phyloP scores from a whole-genome alignment of 2,797 vertebrate species.

The Austrolebias charrua region DNA sequence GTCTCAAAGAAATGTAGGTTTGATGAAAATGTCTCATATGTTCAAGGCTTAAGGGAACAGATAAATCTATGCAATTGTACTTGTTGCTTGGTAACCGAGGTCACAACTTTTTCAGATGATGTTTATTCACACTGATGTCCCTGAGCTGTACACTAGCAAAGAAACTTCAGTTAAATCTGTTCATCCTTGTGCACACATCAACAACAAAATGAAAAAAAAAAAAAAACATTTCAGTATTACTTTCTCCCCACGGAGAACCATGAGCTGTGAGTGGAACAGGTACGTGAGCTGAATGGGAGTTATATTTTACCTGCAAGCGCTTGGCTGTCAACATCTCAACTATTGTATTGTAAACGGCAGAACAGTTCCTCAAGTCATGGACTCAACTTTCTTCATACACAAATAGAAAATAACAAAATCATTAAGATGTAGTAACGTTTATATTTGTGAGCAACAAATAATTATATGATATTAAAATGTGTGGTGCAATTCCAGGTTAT shows the following conservation, averaged over 20 bases:
- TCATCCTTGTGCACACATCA: slow-evolving; percentile 61
- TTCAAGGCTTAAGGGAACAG: slow-evolving; percentile 44
- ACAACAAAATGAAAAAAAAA: too few relatives aligned
- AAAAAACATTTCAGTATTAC: slow-evolving; percentile 60
- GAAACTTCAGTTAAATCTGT: slow-evolving; percentile 59
- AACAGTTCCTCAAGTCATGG: slow-evolving; percentile 48
- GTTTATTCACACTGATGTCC: slow-evolving; percentile 64
- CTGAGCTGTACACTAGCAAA: slow-evolving; percentile 59
- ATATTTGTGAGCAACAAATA: neutral
- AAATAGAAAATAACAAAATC: slow-evolving; percentile 16
- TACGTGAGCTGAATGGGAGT: slow-evolving; percentile 64
- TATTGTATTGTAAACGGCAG: slow-evolving; percentile 61
- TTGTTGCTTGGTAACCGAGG: slow-evolving; percentile 70
- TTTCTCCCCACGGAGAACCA: slow-evolving; percentile 60
- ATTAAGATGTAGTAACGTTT: neutral
- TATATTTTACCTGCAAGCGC: slow-evolving; percentile 61
- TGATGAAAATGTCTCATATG: slow-evolving; percentile 46
- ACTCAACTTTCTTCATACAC: slow-evolving; percentile 27
- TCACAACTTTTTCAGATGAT: slow-evolving; percentile 65
- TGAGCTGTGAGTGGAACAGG: slow-evolving; percentile 56
- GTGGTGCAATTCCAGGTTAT: too few relatives aligned
- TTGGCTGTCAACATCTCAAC: slow-evolving; percentile 57
- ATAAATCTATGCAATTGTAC: slow-evolving; percentile 58
- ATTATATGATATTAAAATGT: too few relatives aligned
- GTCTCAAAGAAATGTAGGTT: slow-evolving; percentile 28